Evolutionary conservation across 2,888 invertebrate species (phyloP), one percentile per base, ranked within the genome.

Genomic region (Tuberolachnus salignus): DNA sequence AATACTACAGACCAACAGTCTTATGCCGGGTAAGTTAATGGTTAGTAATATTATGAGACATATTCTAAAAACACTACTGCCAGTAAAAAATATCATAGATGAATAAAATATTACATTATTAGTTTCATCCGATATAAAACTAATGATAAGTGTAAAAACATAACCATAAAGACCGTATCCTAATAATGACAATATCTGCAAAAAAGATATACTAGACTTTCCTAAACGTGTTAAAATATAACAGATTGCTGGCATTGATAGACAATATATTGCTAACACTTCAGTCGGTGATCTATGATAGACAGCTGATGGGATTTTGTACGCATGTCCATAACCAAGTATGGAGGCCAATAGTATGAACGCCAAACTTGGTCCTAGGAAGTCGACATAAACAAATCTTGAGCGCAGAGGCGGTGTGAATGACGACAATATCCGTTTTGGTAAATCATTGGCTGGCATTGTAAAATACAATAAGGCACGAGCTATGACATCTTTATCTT

Each of bases 161-260:
- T 88, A 87, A 9, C 88, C 87, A 83, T 87, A 88, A 11, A 87
- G 83, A 16, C 86, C 85, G 83, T 88, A 88, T 3, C 88, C 87
- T 49, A 81, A 67, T 13, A 81, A 75, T 11, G 81, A 87, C 72
- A 66, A 86, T 84, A 78, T 59, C 84, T 88, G 86, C 53, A 83
- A 82, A 46, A 86, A 84, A 34, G 83, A 84, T 44, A 87, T 83
- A 55, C 80, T 82, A 4, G 87, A 85, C 34, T 83, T 82, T 13
- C 85, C 85, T 14, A 86, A 66, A 82, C 84, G 84, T 61, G 84
- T 84, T 51, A 86, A 81, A 61, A 85, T 44, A 82, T 84, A 86
- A 81, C 84, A 85, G 46, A 86, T 66, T 46, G 83, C 51, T 6
- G 87, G 87, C 83, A 86, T 85, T 16, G 84, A 46, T n/a, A 85